These are phyloP conservation scores for Pleuronectes platessa DNA, from an alignment of 2,113 vertebrate species.

Conservation along the genomic window DNA sequence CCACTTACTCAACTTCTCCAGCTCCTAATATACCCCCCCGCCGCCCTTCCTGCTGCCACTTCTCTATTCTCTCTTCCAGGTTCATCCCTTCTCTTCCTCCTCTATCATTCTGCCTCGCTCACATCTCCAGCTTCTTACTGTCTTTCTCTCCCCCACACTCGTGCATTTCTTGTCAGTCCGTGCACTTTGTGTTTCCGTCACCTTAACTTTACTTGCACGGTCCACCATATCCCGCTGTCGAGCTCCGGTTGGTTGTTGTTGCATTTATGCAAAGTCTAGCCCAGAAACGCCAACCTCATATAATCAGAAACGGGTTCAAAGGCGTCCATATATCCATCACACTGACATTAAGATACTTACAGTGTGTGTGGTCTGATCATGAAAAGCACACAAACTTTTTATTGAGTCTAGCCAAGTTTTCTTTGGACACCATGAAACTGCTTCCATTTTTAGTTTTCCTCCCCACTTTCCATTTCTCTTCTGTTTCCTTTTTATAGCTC, in stretches of 20 bases:
- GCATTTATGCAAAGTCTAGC: slow-evolving; percentile 31
- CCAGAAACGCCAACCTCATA: neutral
- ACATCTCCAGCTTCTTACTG: neutral
- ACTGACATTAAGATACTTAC: slow-evolving; percentile 4
- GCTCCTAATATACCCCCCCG: slow-evolving; percentile 25
- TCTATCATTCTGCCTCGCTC: slow-evolving; percentile 9
- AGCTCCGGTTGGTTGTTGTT: slow-evolving; percentile 44
- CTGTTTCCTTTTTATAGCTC: no score
- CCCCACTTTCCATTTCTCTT: no score
- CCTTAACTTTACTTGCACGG: slow-evolving; percentile 42
- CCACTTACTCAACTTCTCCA: slow-evolving; percentile 63
- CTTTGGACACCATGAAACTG: no score
- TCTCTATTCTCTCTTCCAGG: slow-evolving; percentile 29
- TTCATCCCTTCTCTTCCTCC: slow-evolving; percentile 17
- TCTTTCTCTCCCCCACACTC: neutral
- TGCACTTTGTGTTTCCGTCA: slow-evolving; percentile 34
- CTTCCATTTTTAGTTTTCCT: no score
- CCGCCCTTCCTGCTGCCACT: slow-evolving; percentile 13
- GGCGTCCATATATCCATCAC: neutral
- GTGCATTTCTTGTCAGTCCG: neutral
- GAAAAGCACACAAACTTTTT: neutral
- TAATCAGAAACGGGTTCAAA: neutral
- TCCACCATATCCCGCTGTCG: slow-evolving; percentile 9
- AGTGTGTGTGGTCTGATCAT: slow-evolving; percentile 14
- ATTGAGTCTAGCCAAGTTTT: no score